Evolutionary conservation across 2,113 vertebrate genomes (phyloP).

Genomic region (Trogon melanurus): DNA sequence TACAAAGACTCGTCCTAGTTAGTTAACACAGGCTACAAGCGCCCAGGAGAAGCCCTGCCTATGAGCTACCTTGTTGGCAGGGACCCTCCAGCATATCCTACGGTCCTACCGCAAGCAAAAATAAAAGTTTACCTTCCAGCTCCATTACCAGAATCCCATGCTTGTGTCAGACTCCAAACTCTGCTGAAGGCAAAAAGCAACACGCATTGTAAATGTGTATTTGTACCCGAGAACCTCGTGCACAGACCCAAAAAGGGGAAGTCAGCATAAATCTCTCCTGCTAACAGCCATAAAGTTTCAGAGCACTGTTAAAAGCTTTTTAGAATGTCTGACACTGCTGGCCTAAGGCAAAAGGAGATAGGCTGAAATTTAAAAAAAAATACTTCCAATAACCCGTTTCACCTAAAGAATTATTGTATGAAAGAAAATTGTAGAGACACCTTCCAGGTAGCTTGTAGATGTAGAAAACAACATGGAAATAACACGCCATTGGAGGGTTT

Average conservation of each 20-base stretch:
- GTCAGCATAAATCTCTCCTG: background rate
- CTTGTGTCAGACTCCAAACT: background rate
- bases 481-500: rapidly evolving
- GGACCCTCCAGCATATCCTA: background rate
- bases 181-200: background rate
- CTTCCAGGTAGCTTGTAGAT: background rate
- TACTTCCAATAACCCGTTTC: background rate
- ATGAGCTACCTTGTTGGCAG: background rate
- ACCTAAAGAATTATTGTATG: background rate
- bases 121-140: background rate
- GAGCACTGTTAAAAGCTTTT: background rate
- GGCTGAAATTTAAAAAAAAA: background rate
- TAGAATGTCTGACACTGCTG: background rate
- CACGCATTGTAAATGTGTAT: rapidly evolving
- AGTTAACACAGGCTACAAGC: too few relatives aligned
- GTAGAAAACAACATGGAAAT: background rate
- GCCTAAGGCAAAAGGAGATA: background rate
- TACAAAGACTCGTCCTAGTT: background rate
- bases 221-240: background rate
- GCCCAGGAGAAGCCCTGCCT: background rate
- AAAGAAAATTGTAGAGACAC: background rate
- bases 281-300: background rate
- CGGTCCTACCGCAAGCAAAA: background rate
- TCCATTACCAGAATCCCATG: background rate
- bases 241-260: background rate